phyloP scores from a whole-genome alignment of 2,888 invertebrate species.

The Eristalis arbustorum region DNA sequence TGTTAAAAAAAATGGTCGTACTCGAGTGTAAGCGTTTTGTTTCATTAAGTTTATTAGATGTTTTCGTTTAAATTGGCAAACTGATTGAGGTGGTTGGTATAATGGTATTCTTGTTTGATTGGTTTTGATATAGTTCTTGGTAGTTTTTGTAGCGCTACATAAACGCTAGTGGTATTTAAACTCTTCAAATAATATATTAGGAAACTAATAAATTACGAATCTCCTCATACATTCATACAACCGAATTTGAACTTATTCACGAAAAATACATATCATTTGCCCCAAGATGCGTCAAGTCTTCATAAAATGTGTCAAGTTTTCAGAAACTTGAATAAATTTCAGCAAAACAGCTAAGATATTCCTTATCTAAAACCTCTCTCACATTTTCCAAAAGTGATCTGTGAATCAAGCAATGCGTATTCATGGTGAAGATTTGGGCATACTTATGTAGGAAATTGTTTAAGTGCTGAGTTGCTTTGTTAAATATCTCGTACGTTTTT shows the following conservation, averaged over 20 bases:
- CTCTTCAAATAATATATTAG: neutral
- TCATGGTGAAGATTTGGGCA: neutral
- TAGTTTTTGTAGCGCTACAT: neutral
- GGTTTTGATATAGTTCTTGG: neutral
- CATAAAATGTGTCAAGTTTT: too few species aligned
- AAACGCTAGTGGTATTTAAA: neutral
- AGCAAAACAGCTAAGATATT: neutral
- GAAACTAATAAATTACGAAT: neutral
- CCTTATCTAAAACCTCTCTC: neutral
- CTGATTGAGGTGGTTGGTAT: conserved; percentile 10
- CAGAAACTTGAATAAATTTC: neutral
- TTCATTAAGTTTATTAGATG: conserved; percentile 31
- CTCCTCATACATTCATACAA: too few species aligned
- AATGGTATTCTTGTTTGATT: neutral
- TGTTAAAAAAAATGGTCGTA: conserved; percentile 36
- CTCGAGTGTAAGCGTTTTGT: conserved; percentile 27
- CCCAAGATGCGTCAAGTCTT: too few species aligned
- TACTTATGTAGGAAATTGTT: neutral
- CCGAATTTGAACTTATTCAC: too few species aligned
- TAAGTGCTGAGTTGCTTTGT: neutral
- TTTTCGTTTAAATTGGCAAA: neutral
- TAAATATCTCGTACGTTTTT: neutral
- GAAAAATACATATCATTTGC: too few species aligned
- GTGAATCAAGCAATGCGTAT: neutral
- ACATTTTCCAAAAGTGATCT: neutral